Evolutionary conservation across 1,140 invertebrate genomes (phyloP).

Genomic region (Watersipora subatra): DNA sequence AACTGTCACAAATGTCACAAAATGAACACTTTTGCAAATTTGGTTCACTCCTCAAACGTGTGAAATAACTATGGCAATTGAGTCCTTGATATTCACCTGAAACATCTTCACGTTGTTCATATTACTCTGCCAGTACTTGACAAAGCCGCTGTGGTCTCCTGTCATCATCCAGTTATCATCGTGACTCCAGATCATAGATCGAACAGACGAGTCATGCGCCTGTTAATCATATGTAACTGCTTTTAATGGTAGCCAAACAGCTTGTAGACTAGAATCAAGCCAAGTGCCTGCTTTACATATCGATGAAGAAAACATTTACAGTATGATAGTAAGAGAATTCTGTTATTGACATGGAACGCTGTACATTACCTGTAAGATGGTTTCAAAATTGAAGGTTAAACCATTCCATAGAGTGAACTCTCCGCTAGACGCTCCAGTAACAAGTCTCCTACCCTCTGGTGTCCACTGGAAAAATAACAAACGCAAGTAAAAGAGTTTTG

Average conservation of each 20-base stretch:
- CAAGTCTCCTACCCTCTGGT: slow-evolving; percentile 86
- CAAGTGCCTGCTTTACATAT: neutral
- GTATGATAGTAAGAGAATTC: no score
- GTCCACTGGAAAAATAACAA: slow-evolving; percentile 69
- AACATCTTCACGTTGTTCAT: slow-evolving; percentile 99
- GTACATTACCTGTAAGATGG: slow-evolving; percentile 93
- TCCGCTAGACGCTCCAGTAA: slow-evolving; percentile 95
- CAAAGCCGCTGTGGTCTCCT: slow-evolving; percentile 91
- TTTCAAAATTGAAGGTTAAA: slow-evolving; percentile 99
- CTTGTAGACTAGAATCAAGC: neutral
- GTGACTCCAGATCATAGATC: slow-evolving; percentile 98
- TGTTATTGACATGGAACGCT: no score
- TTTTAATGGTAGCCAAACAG: slow-evolving; percentile 1
- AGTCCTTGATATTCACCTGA: slow-evolving; percentile 53
- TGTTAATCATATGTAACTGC: slow-evolving; percentile 42
- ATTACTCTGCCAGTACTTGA: slow-evolving; percentile 99
- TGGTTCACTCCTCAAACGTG: no score
- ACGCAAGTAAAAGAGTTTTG: no score
- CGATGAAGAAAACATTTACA: neutral
- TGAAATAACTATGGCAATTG: no score
- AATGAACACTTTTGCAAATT: no score
- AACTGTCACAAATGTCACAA: no score
- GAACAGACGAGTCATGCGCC: slow-evolving; percentile 93
- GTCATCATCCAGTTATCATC: slow-evolving; percentile 99
- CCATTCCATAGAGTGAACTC: slow-evolving; percentile 99